Percentiles rank a stretch among this genome's conserved stretches.
phyloP scores from a whole-genome alignment of 2,113 vertebrate genomes.

The Taxidea taxus region DNA sequence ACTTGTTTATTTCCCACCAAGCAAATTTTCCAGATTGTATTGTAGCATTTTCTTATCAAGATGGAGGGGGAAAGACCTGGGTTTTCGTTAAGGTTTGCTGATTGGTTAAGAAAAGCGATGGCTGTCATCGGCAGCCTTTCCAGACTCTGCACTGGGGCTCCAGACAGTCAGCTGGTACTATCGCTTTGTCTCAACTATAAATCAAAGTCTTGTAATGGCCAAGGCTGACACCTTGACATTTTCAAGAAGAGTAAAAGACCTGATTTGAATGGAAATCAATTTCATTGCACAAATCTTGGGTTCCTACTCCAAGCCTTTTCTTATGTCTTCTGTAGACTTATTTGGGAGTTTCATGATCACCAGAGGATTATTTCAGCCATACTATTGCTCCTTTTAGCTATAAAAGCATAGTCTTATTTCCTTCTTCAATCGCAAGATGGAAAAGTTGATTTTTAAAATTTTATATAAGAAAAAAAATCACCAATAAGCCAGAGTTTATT shows the following conservation, averaged over 20 bases:
- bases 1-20: constrained; percentile 66
- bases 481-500: not conserved
- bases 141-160: constrained; percentile 85
- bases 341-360: constrained; percentile 62
- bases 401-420: not conserved
- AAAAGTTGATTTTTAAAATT: not conserved
- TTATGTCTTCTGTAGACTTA: constrained; percentile 47
- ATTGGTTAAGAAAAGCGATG: constrained; percentile 74
- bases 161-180: constrained; percentile 92
- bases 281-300: constrained; percentile 80
- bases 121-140: constrained; percentile 83
- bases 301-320: constrained; percentile 48
- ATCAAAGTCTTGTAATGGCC: constrained; percentile 81
- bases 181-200: constrained; percentile 83
- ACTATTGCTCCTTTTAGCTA: not conserved
- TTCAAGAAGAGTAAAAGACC: constrained; percentile 85
- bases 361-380: constrained; percentile 49
- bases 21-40: constrained; percentile 71
- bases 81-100: constrained; percentile 67
- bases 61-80: not conserved
- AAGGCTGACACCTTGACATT: constrained; percentile 84
- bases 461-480: constrained; percentile 21
- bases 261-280: constrained; percentile 87
- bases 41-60: constrained; percentile 76
- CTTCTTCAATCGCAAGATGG: not conserved